Conservation (phyloP, 2,113 vertebrate species). For the Prolemur simus region DNA sequence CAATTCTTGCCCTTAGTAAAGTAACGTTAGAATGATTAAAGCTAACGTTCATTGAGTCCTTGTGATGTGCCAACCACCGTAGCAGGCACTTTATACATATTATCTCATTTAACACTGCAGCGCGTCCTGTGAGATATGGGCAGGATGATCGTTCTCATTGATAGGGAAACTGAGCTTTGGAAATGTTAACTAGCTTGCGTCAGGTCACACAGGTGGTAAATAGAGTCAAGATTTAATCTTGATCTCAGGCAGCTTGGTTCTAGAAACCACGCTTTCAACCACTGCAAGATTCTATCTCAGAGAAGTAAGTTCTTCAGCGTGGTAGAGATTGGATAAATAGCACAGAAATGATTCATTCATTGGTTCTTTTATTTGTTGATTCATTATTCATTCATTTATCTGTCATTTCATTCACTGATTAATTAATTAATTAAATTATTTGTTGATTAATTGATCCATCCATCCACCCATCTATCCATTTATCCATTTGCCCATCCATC, state of each 20-base stretch:
- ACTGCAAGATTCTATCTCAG: background rate
- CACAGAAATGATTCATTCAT: background rate
- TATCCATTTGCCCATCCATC: background rate
- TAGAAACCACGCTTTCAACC: background rate
- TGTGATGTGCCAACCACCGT: too few species aligned
- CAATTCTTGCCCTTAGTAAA: background rate
- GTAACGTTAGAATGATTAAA: background rate
- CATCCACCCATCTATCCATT: background rate
- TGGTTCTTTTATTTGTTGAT: background rate
- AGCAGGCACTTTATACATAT: background rate
- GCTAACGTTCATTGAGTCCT: rapidly evolving
- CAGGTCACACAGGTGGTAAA: background rate
- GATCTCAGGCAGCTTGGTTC: background rate
- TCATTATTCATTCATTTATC: background rate
- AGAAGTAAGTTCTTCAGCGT: background rate
- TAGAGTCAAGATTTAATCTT: background rate
- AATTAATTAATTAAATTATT: background rate
- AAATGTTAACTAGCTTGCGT: too few species aligned
- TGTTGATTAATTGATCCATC: background rate
- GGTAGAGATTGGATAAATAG: background rate
- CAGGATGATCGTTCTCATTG: background rate
- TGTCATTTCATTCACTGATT: background rate
- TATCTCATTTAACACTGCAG: background rate
- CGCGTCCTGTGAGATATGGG: background rate
- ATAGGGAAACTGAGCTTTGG: background rate